Evolutionary conservation across 2,888 invertebrate genomes (phyloP).

Genomic region (Actias luna): DNA sequence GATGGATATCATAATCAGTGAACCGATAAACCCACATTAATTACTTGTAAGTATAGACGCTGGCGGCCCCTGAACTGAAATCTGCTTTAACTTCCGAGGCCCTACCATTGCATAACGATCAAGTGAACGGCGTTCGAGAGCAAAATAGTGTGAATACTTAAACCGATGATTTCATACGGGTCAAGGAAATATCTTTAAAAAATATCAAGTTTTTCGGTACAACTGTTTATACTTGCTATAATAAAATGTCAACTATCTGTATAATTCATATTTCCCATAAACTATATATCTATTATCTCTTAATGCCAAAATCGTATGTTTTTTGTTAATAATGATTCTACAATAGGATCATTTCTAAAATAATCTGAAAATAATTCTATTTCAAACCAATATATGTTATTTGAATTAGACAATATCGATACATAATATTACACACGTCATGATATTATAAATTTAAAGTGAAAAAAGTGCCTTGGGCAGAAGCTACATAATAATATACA

Average conservation of each 20-base stretch:
- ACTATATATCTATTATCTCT: background rate
- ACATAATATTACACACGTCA: too few relatives aligned
- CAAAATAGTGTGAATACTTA: constrained; percentile 57
- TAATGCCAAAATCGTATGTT: background rate
- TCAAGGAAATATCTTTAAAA: constrained; percentile 66
- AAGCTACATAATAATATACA: background rate
- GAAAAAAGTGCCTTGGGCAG: background rate
- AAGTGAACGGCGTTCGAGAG: constrained; percentile 57
- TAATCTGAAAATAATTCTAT: background rate
- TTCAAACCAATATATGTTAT: background rate
- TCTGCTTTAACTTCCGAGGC: constrained; percentile 38
- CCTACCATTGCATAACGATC: constrained; percentile 56
- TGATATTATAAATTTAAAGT: too few relatives aligned
- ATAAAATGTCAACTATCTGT: background rate
- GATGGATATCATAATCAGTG: constrained; percentile 54
- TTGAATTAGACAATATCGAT: background rate
- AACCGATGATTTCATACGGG: constrained; percentile 71
- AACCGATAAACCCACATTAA: constrained; percentile 46
- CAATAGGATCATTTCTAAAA: background rate
- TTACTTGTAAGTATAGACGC: constrained; percentile 36
- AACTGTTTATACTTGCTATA: background rate
- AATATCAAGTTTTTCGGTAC: constrained; percentile 28
- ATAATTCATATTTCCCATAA: too few relatives aligned
- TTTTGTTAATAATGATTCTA: background rate
- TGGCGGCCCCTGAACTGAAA: constrained; percentile 49